Percentiles rank a stretch among this genome's conserved stretches.
phyloP scores from a whole-genome alignment of 2,888 invertebrate species.

The Pristionchus entomophagus region DNA sequence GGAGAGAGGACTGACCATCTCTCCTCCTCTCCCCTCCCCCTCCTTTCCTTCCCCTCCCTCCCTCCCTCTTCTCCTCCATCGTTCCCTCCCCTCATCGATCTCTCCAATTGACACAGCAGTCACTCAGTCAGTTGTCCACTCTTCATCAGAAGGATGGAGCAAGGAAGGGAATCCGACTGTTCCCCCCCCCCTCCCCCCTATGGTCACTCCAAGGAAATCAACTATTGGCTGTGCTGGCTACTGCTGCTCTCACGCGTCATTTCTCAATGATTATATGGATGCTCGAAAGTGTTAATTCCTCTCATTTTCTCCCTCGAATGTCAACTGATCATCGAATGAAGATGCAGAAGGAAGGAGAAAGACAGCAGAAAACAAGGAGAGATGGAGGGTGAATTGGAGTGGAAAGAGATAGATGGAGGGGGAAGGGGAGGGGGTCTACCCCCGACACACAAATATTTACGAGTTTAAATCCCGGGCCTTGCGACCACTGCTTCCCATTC shows the following conservation, averaged over 20 bases:
- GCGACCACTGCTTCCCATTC: background rate
- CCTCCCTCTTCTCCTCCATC: background rate
- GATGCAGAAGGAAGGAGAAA: background rate
- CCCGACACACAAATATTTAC: background rate
- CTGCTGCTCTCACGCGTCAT: background rate
- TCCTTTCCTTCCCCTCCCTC: background rate
- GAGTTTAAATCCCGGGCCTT: background rate
- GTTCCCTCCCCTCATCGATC: background rate
- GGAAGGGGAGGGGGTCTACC: background rate
- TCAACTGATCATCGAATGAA: background rate
- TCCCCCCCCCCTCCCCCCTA: background rate
- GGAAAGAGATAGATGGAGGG: slow-evolving; percentile 13
- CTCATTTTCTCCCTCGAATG: background rate
- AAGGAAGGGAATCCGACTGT: background rate
- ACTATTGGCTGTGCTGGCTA: too few species aligned
- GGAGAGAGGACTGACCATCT: slow-evolving; percentile 2
- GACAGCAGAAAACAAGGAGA: background rate
- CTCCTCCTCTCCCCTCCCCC: background rate
- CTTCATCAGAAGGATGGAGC: background rate
- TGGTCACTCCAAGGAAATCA: too few species aligned
- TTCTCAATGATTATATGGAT: background rate
- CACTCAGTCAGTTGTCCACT: slow-evolving; percentile 12
- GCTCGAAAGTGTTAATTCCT: background rate
- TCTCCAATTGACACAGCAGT: slow-evolving; percentile 29
- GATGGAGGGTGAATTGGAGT: slow-evolving; percentile 5